These are phyloP conservation scores for Ursus arctos DNA, from an alignment of 2,113 vertebrate genomes.

Conservation along the genomic window DNA sequence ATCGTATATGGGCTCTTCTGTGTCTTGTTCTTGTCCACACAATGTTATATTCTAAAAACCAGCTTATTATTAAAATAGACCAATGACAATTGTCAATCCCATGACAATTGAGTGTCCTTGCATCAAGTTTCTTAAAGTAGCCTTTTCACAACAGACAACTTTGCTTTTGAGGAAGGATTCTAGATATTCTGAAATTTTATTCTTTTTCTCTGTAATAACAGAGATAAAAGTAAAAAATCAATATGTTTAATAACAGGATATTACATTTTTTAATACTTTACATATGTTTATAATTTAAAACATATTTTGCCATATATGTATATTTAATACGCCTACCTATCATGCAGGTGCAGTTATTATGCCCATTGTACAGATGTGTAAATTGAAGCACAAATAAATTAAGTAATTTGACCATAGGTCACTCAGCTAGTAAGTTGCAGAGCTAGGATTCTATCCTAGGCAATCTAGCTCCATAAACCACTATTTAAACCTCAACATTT, in stretches of 20 bases:
- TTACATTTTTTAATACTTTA: background rate
- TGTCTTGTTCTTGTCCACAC: background rate
- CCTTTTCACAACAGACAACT: background rate
- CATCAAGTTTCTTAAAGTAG: background rate
- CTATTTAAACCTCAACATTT: background rate
- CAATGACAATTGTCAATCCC: background rate
- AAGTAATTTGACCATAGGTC: background rate
- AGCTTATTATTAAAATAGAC: background rate
- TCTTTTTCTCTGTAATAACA: background rate
- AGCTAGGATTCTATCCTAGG: background rate
- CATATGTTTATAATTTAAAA: background rate
- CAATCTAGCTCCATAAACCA: background rate
- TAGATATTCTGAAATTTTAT: constrained; percentile 11
- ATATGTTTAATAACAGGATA: background rate
- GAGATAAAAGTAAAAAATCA: background rate
- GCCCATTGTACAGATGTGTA: background rate
- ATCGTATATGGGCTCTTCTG: background rate
- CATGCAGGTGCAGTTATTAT: background rate
- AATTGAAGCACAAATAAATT: background rate
- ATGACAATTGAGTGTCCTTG: background rate
- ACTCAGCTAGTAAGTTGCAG: background rate
- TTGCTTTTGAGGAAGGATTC: background rate
- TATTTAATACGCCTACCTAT: background rate
- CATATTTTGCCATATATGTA: background rate
- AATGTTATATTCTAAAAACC: background rate